Evolutionary conservation across 2,113 vertebrate genomes (phyloP), one percentile per base, ranked within the genome.

Genomic region (Silurus asotus): DNA sequence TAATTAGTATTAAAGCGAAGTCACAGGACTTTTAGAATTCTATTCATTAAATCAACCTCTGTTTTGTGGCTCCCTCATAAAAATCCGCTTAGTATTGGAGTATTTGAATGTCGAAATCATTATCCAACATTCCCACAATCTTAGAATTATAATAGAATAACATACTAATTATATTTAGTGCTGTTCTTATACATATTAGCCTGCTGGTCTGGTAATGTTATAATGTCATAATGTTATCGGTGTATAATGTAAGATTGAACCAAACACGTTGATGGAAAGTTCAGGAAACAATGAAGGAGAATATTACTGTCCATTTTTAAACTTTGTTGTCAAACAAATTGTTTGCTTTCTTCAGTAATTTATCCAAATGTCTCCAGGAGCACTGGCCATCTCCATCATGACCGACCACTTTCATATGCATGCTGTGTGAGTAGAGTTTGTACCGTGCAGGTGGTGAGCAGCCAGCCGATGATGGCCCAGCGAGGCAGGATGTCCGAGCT

Each of bases 401-500:
- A 74, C 45, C 49, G 8, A 23, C 20, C 67, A 37, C 17, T 8
- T 72, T 48, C 17, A 72, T 20, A 23, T 19, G 2, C 72, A n/a
- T n/a, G 49, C 19, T 6, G 48, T n/a, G 48, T 70, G 64, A 28
- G 9, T 69, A 14, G 70, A 10, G 70, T 78, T 13, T 90, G 93
- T 94, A 99, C 98, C 58, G 98, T 99, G 95, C 98, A 99, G 8
- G 98, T 99, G 76, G 98, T 99, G 67, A 99, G 96, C 72, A 99
- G 93, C 98, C 98, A 99, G 79, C 98, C 98, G 17, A 99, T 99
- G 93, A 99, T 99, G 84, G 98, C 98, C 98, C 98, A 99, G 77
- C 98, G 97, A 0, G 98, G 98, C n/a, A 99, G 93, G 93, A 99
- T 98, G 89, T 99, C 98, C 0, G 98, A 99, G 92, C 98, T 99